Evolutionary conservation across 2,797 vertebrate species (phyloP).

Genomic region (Aplochiton taeniatus): DNA sequence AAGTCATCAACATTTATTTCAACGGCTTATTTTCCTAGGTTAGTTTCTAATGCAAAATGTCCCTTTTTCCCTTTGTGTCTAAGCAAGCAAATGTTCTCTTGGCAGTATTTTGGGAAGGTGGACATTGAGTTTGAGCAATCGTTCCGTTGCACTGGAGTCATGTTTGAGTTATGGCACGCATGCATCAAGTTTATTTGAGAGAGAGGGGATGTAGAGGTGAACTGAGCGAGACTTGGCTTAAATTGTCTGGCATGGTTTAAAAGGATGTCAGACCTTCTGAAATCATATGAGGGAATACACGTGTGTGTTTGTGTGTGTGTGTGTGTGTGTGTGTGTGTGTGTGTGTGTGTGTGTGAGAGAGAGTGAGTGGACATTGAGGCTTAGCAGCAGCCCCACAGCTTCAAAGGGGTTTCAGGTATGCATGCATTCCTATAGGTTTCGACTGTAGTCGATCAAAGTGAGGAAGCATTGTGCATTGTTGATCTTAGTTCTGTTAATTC

Average conservation of each 20-base stretch:
- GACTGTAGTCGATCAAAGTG: constrained; percentile 26
- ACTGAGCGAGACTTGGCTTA: constrained; percentile 1
- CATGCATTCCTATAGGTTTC: constrained; percentile 17
- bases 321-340: constrained; percentile 1
- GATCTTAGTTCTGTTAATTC: neutral
- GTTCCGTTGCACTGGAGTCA: neutral
- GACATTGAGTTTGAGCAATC: constrained; percentile 16
- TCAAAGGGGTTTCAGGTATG: constrained; percentile 26
- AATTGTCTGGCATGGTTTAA: constrained; percentile 29
- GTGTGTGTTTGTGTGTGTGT: neutral
- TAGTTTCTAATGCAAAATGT: constrained; percentile 3
- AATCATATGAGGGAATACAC: constrained; percentile 11
- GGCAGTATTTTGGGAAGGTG: neutral
- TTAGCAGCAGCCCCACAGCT: neutral
- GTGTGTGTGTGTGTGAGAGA: neutral
- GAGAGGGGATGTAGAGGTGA: constrained; percentile 14
- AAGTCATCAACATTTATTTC: too few species aligned
- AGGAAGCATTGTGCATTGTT: neutral
- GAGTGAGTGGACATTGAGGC: neutral
- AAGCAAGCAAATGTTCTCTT: constrained; percentile 24
- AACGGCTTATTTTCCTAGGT: neutral
- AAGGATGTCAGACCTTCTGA: constrained; percentile 20
- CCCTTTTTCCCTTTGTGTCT: constrained; percentile 13
- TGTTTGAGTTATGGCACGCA: constrained; percentile 2
- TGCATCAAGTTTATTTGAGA: constrained; percentile 24